Base-by-base conservation (phyloP, 2,888 invertebrate genomes). In the Brenthis daphne region DNA sequence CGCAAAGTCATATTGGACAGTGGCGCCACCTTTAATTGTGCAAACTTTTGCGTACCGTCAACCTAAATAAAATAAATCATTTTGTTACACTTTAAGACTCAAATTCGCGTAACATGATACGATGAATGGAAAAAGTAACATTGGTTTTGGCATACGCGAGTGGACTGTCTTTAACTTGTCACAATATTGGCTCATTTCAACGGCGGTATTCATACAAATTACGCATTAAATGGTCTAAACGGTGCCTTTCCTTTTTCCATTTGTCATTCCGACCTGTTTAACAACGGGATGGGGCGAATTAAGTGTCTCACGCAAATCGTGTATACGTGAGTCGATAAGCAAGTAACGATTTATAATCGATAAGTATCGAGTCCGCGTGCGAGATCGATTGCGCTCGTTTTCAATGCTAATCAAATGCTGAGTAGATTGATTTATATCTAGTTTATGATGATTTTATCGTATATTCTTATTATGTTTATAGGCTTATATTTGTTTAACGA, bases 161-260 rank as follows among this genome's bases (percentile, higher is more conserved):
- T 75, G 76, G 89, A 86, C 87, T 75, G 76, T 77, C 69, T 82
- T 78, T 80, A 77, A 75, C 77, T 80, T 79, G 78, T 75, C 79
- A 79, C 84, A 82, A 82, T 85, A 85, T 87, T 85, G 85, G 84
- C 86, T 83, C 84, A 82, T 85, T 86, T 85, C 77, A 82, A 83
- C 78, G 80, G 74, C 77, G 81, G 77, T 78, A 75, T 79, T 84
- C 88, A 90, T 90, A 90, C 88, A 86, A 90, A 90, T 89, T 75
- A 84, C 83, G 78, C 76, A 83, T 87, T 87, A 85, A 82, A 80
- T 78, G 75, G 74, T 85, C 85, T 85, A 84, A 87, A 83, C 79
- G 82, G 78, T 78, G 83, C 84, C 85, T 87, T 90, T 89, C 89
- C 89, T 87, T 89, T 89, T 85, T 81, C 85, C 84, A 90, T 91